These are phyloP conservation scores for Erynnis tages DNA, from an alignment of 2,888 invertebrate genomes.

Conservation along the genomic window DNA sequence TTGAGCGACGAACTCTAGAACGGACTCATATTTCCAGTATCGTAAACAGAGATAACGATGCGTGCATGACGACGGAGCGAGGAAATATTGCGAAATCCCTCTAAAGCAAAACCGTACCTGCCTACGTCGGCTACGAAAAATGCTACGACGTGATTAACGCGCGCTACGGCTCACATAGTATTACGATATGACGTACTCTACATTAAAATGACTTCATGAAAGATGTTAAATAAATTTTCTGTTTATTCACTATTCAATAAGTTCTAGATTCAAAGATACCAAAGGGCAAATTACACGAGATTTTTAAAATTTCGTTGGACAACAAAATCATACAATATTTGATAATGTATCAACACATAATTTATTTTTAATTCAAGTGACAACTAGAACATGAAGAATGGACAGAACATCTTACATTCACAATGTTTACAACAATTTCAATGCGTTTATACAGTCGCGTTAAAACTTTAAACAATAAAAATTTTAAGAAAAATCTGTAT, in stretches of 20 bases:
- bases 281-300: not conserved
- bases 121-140: slow-evolving; percentile 30
- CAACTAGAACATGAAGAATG: slow-evolving; percentile 9
- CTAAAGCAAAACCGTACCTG: slow-evolving; percentile 44
- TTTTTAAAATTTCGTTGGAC: not conserved
- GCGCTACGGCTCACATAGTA: slow-evolving; percentile 31
- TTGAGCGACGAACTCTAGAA: slow-evolving; percentile 7
- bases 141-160: slow-evolving; percentile 37
- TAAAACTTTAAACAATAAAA: too few relatives aligned
- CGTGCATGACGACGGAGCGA: slow-evolving; percentile 25
- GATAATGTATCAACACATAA: slow-evolving; percentile 20
- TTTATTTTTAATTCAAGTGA: slow-evolving; percentile 17
- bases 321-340: slow-evolving; percentile 13
- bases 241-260: too few relatives aligned
- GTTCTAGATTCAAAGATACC: too few relatives aligned
- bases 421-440: not conserved
- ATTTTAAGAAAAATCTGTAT: too few relatives aligned
- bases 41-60: slow-evolving; percentile 27
- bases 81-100: slow-evolving; percentile 38
- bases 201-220: too few relatives aligned
- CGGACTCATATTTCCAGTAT: slow-evolving; percentile 27
- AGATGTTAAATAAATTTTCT: too few relatives aligned
- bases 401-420: slow-evolving; percentile 7
- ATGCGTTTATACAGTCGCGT: too few relatives aligned
- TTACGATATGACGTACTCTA: too few relatives aligned